Evolutionary conservation across 2,888 invertebrate genomes (phyloP).

Genomic region (Xestia sexstrigata): DNA sequence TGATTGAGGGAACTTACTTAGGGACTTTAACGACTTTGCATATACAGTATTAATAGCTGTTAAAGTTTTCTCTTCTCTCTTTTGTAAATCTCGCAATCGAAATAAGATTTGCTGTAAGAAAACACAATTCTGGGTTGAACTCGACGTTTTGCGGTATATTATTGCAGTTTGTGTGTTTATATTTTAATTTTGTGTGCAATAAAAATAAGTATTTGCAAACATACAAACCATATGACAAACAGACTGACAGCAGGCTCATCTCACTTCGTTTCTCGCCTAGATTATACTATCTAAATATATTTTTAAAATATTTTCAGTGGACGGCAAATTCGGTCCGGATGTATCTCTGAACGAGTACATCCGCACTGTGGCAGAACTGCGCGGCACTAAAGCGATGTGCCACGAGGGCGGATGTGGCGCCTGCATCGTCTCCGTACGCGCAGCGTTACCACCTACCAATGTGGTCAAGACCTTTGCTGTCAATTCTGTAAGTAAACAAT

Average conservation of each 20-base stretch:
- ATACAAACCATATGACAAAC: not conserved
- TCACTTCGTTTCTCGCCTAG: not conserved
- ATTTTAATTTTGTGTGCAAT: not conserved
- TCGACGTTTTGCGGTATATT: not conserved
- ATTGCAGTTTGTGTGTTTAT: not conserved
- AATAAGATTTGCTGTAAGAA: not conserved
- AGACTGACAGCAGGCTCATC: not conserved
- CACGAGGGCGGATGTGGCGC: constrained; percentile 93
- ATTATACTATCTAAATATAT: not conserved
- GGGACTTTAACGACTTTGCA: not conserved
- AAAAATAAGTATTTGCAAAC: not conserved
- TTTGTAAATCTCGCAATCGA: not conserved
- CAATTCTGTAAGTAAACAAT: constrained; percentile 91
- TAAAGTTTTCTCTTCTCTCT: too few relatives aligned
- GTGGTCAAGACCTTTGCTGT: constrained; percentile 85
- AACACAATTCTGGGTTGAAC: not conserved
- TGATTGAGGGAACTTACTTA: not conserved
- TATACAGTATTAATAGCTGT: too few relatives aligned
- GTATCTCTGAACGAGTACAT: constrained; percentile 91
- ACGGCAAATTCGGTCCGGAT: constrained; percentile 72
- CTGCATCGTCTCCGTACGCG: constrained; percentile 90
- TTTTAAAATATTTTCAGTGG: constrained; percentile 61
- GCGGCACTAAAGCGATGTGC: constrained; percentile 93
- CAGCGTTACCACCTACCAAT: constrained; percentile 71
- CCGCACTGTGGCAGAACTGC: constrained; percentile 88